Evolutionary conservation across 2,797 vertebrate species (phyloP).

Genomic region (Pseudopleuronectes americanus): DNA sequence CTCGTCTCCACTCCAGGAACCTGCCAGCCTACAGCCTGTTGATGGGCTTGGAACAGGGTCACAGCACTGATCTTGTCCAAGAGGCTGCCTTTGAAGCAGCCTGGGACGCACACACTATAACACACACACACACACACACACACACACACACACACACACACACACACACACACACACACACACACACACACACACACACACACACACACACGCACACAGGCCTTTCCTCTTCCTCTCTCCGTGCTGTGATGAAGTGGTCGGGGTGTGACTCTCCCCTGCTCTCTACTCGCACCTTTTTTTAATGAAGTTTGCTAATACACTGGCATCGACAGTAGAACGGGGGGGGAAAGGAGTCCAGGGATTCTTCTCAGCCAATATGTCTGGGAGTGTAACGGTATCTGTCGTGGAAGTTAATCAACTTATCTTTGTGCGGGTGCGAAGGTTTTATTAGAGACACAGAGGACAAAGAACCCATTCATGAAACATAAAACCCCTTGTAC

Average conservation of each 20-base stretch:
- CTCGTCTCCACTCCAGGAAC: conserved; percentile 70
- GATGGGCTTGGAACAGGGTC: conserved; percentile 77
- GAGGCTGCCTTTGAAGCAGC: conserved; percentile 80
- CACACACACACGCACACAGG: conserved; percentile 14
- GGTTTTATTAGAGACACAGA: conserved; percentile 8
- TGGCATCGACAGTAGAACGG: conserved; percentile 54
- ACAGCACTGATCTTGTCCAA: conserved; percentile 78
- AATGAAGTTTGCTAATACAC: conserved; percentile 74
- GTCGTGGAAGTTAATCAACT: conserved; percentile 68
- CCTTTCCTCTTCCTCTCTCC: conserved; percentile 30
- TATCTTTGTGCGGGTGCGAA: conserved; percentile 44
- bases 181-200: conserved; percentile 26
- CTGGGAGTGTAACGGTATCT: conserved; percentile 47
- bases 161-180: conserved; percentile 20
- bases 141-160: conserved; percentile 28
- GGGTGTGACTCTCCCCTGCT: conserved; percentile 45
- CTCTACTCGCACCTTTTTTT: conserved; percentile 61
- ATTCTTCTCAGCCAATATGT: conserved; percentile 61
- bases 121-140: conserved; percentile 13
- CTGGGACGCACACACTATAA: conserved; percentile 38
- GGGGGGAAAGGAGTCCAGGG: conserved; percentile 59
- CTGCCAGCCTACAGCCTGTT: conserved; percentile 78
- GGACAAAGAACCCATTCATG: neutral
- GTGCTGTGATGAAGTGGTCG: conserved; percentile 66
- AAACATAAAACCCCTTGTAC: neutral